A percentile compares a stretch with the other conserved stretches of the same genome.
Evolutionary conservation across 1,140 invertebrate species (phyloP).

Genomic region (Lerema accius): DNA sequence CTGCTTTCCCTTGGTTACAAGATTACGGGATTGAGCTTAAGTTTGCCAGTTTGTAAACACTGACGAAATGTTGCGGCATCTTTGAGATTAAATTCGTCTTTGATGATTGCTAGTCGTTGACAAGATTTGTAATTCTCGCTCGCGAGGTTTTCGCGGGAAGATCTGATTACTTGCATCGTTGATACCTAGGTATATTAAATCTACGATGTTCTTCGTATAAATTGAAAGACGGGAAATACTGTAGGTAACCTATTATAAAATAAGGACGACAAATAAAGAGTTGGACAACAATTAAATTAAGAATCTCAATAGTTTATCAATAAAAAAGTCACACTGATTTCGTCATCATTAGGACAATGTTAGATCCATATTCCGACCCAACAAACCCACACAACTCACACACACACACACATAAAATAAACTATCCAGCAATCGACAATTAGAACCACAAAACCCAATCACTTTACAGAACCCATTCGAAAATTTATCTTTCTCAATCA

Average conservation of each 20-base stretch:
- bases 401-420: no score
- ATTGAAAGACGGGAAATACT: no score
- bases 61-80: conserved; percentile 70
- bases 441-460: conserved; percentile 21
- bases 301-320: no score
- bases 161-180: background rate
- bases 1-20: conserved; percentile 20
- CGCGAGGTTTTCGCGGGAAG: conserved; percentile 39
- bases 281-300: no score
- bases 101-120: conserved; percentile 68
- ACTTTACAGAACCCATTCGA: conserved; percentile 32
- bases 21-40: conserved; percentile 20
- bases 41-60: conserved; percentile 58
- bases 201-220: no score
- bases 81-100: conserved; percentile 75
- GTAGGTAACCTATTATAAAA: no score
- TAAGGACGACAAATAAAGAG: no score
- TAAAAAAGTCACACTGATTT: no score
- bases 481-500: conserved; percentile 38
- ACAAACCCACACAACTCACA: conserved; percentile 23
- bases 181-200: no score
- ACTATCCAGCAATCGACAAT: conserved; percentile 2
- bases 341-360: no score
- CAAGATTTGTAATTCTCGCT: conserved; percentile 71
- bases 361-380: no score